Base-by-base conservation (phyloP, 2,797 vertebrate genomes). In the Toxotes lorentzi region DNA sequence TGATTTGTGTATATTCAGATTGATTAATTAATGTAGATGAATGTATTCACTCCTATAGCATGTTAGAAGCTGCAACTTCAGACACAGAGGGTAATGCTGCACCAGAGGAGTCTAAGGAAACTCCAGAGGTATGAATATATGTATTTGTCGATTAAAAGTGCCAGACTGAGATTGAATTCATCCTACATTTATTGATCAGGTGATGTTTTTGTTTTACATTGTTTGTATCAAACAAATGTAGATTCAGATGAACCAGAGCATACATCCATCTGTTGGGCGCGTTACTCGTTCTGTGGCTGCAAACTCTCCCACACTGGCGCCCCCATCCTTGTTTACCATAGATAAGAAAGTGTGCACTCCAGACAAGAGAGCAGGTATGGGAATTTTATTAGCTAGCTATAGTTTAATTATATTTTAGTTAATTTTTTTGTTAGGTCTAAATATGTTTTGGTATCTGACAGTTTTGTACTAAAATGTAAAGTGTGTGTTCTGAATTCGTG, bases 241-340 rank as follows among this genome's bases (percentile, higher is more conserved):
- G 47, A 50, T 8, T n/a, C 43, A 38, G 68, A n/a, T 10, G 4
- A 73, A 50, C 1, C 41, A 60, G 59, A 40, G 1, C 0, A 3
- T 9, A 1, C 56, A 24, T 17, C 53, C 32, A 11, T 66, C 78
- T 27, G 1, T 82, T 57, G 7, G 58, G 7, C 94, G 94, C 0
- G 8, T 95, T 8, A 96, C 95, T 21, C 94, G 95, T 11, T 95
- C 95, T 7, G 94, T 92, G 86, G 92, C 94, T 45, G 92, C 91
- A 73, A 88, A 89, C 64, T 90, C 90, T 48, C 77, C 76, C 11
- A 72, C 59, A 41, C 63, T 86, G 38, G 75, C 78, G 0, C 65
- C 85, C 0, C 56, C 85, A 1, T 19, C 84, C 0, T 35, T 88
- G 12, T 77, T 76, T 27, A 30, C 12, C 35, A 16, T 23, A 7